These are phyloP conservation scores for Xenus cinereus DNA, from an alignment of 2,113 vertebrate genomes.

Conservation along the genomic window DNA sequence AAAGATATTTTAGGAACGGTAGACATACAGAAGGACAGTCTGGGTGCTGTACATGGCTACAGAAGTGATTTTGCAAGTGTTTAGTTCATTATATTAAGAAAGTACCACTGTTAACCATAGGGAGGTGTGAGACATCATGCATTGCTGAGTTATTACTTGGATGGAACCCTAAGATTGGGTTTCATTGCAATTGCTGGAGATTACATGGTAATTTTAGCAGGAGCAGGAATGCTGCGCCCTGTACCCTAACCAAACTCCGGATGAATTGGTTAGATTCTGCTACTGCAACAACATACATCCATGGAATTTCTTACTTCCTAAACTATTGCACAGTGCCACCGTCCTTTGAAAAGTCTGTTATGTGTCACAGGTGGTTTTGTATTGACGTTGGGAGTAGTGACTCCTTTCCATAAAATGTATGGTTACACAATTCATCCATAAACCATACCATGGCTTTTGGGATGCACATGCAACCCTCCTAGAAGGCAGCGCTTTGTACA, in stretches of 20 bases:
- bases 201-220: neutral
- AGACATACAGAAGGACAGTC: neutral
- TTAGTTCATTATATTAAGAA: neutral
- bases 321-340: neutral
- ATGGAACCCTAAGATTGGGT: neutral
- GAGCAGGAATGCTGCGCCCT: neutral
- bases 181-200: neutral
- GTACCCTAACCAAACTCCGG: neutral
- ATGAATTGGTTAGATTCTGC: neutral
- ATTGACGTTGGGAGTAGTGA: neutral
- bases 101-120: neutral
- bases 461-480: neutral
- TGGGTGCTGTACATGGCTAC: neutral
- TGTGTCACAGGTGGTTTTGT: neutral
- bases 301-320: neutral
- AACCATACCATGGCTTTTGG: neutral
- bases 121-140: neutral
- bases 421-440: neutral
- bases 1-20: neutral
- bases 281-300: neutral
- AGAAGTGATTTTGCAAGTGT: neutral
- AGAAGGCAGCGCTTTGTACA: neutral
- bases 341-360: neutral
- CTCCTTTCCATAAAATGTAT: neutral
- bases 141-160: neutral